Evolutionary conservation across 1,140 invertebrate species (phyloP), one percentile per base, ranked within the genome.

Genomic region (Gonatopus flavifemur): DNA sequence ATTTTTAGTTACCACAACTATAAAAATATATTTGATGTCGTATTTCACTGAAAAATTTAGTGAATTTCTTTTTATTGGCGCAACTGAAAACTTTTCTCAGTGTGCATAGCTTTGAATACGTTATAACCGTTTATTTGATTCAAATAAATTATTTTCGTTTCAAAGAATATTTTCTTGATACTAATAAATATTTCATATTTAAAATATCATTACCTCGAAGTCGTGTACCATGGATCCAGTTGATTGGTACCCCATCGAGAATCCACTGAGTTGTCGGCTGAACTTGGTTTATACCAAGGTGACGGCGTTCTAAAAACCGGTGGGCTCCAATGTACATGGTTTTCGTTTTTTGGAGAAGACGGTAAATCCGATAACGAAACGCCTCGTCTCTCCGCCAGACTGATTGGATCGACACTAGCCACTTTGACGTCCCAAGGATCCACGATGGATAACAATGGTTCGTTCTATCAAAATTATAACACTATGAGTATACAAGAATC

Each of bases 371-470:
- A 62, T 35, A 67, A 51, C 2, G 50, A 65, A 10, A 69, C 55
- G 41, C 62, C 64, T 32, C 71, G 71, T 52, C 69, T 54, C 43
- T 53, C 49, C 28, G 67, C 59, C 50, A 73, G 52, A 52, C 61
- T 55, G 48, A 69, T 40, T 49, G 72, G 72, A 51, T 74, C 64
- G 52, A 76, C 69, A 70, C 71, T 75, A 66, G 75, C 75, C 30
- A 77, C 66, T 66, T 65, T 67, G 21, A 66, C 70, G 64, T 76
- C 71, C 75, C 75, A 77, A 49, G 75, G 75, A 67, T 77, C 65
- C 49, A 68, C 70, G 56, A 75, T 76, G 59, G 74, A 77, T 52
- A 76, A 64, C 62, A 77, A 64, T n/a, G n/a, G n/a, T n/a, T n/a
- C n/a, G n/a, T n/a, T n/a, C 54, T 28, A 12, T 28, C 6, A 28